phyloP scores from a whole-genome alignment of 2,888 invertebrate genomes.

The Himalopsyche tibetana region DNA sequence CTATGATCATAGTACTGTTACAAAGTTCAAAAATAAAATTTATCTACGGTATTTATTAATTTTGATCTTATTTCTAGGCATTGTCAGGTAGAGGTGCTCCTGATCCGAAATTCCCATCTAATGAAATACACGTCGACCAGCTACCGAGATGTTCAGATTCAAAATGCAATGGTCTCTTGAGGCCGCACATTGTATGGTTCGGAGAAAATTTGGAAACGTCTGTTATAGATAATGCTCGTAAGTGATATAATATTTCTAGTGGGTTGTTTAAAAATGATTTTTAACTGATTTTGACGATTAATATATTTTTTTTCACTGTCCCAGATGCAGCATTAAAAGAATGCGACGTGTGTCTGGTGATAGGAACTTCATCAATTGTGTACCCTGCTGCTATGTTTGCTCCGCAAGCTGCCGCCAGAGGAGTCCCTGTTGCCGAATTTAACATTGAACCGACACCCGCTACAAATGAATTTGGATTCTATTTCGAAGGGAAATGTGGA shows the following conservation, averaged over 20 bases:
- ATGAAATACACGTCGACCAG: constrained; percentile 80
- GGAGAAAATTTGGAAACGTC: constrained; percentile 84
- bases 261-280: background rate
- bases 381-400: constrained; percentile 94
- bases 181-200: constrained; percentile 94
- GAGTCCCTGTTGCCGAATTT: constrained; percentile 86
- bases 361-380: constrained; percentile 91
- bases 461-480: constrained; percentile 73
- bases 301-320: constrained; percentile 65
- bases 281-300: background rate
- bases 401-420: constrained; percentile 83
- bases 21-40: too few relatives aligned
- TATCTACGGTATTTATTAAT: too few relatives aligned
- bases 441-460: constrained; percentile 77
- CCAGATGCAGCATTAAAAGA: constrained; percentile 79
- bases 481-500: constrained; percentile 75
- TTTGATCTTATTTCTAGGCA: constrained; percentile 68
- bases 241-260: constrained; percentile 17
- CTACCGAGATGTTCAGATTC: constrained; percentile 83
- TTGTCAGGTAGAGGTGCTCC: constrained; percentile 78
- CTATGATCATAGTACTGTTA: too few relatives aligned
- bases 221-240: constrained; percentile 81
- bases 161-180: constrained; percentile 81
- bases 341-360: constrained; percentile 88
- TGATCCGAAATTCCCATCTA: constrained; percentile 75